Evolutionary conservation across 2,888 invertebrate species (phyloP).

Genomic region (Drosophila picticornis): DNA sequence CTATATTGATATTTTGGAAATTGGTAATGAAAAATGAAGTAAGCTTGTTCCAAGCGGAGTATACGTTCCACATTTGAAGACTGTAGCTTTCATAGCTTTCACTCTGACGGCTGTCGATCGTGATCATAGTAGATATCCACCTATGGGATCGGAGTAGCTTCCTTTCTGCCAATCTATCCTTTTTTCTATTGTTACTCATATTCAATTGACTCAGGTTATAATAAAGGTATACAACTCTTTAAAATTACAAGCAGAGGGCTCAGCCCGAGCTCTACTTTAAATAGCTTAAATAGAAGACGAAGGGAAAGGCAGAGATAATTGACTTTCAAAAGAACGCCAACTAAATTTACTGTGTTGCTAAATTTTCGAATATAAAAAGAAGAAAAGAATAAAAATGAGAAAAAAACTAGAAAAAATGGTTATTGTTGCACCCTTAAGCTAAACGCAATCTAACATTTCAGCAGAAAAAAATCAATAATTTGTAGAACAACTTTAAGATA

Average conservation of each 20-base stretch:
- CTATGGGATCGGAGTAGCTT: not conserved
- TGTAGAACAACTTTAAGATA: conserved; percentile 63
- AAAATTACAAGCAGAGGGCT: not conserved
- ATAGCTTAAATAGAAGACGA: not conserved
- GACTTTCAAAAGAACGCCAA: not conserved
- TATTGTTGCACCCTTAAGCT: not conserved
- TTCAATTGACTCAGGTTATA: not conserved
- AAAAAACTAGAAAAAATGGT: not conserved
- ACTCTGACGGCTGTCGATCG: too few species aligned
- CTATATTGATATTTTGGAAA: not conserved
- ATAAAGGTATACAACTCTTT: not conserved
- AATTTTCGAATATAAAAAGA: not conserved
- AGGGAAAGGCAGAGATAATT: too few species aligned
- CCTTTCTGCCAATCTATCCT: too few species aligned
- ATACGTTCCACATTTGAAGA: too few species aligned
- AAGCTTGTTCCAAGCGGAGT: not conserved
- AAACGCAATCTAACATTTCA: not conserved
- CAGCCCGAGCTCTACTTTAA: not conserved
- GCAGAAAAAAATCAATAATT: conserved; percentile 66
- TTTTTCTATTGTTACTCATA: too few species aligned
- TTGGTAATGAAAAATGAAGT: not conserved
- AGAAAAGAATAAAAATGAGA: not conserved
- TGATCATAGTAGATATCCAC: not conserved
- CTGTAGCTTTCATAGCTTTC: not conserved
- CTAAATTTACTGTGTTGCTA: not conserved